A percentile compares a stretch with the other conserved stretches of the same genome.
Evolutionary conservation across 1,140 invertebrate species (phyloP).

Genomic region (Galleria mellonella): DNA sequence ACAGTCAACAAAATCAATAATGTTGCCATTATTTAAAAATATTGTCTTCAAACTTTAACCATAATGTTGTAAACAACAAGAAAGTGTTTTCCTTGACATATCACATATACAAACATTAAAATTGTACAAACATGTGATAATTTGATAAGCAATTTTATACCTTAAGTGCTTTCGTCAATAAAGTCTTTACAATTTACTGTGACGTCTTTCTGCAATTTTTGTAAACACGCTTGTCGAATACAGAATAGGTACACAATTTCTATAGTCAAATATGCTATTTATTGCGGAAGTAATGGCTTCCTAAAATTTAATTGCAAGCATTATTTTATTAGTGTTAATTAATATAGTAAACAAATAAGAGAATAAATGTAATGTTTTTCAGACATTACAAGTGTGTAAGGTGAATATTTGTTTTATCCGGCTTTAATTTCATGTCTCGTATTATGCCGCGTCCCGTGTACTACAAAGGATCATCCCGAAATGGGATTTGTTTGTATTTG

Average conservation of each 20-base stretch:
- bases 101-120: conserved; percentile 17
- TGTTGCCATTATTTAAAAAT: conserved; percentile 62
- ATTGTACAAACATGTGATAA: conserved; percentile 19
- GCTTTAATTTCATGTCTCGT: conserved; percentile 30
- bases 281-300: conserved; percentile 75
- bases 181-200: conserved; percentile 37
- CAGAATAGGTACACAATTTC: too few relatives aligned
- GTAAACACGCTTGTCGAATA: conserved; percentile 74
- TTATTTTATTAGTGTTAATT: conserved; percentile 44
- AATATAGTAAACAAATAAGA: conserved; percentile 15
- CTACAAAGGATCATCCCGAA: conserved; percentile 43
- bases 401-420: conserved; percentile 49
- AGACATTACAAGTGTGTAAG: conserved; percentile 22
- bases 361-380: conserved; percentile 15
- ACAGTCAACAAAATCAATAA: conserved; percentile 50
- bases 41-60: conserved; percentile 41
- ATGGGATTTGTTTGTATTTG: conserved; percentile 23
- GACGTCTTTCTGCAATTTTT: conserved; percentile 69
- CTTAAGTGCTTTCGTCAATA: conserved; percentile 28
- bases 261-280: conserved; percentile 72
- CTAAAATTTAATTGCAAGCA: conserved; percentile 69
- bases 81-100: conserved; percentile 49
- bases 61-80: conserved; percentile 36
- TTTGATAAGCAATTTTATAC: conserved; percentile 39
- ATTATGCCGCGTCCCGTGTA: conserved; percentile 41